Percentiles rank a stretch among this genome's conserved stretches.
Evolutionary conservation across 2,113 vertebrate species (phyloP).

Genomic region (Nicator chloris): DNA sequence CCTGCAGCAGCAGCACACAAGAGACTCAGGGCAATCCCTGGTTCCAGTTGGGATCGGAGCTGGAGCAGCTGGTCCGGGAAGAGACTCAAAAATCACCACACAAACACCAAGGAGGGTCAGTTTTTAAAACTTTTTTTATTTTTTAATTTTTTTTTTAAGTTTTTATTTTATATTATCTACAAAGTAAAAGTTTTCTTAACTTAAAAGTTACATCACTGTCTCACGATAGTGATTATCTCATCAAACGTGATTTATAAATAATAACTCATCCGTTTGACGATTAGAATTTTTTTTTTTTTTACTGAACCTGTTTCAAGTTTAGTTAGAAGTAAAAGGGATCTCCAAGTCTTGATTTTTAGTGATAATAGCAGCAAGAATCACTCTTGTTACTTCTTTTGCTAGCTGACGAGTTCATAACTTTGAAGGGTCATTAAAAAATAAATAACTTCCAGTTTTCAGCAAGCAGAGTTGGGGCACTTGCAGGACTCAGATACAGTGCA

Average conservation of each 20-base stretch:
- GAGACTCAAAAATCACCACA: conserved; percentile 17
- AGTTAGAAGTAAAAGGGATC: conserved; percentile 81
- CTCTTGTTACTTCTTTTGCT: conserved; percentile 95
- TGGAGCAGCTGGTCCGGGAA: fast-evolving
- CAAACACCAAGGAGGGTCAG: conserved; percentile 71
- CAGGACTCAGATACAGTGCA: conserved; percentile 73
- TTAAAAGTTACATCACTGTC: conserved; percentile 98
- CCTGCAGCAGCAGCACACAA: background rate
- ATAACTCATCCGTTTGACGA: conserved; percentile 88
- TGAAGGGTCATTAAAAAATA: conserved; percentile 94
- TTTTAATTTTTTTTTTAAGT: conserved; percentile 92
- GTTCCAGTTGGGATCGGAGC: fast-evolving
- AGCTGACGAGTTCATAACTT: conserved; percentile 89
- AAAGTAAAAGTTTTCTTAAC: conserved; percentile 99
- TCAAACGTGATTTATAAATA: conserved; percentile 98
- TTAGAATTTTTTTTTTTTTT: conserved; percentile 75
- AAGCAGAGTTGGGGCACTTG: conserved; percentile 85
- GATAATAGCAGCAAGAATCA: conserved; percentile 95
- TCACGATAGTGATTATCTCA: conserved; percentile 85
- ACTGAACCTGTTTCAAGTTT: conserved; percentile 89
- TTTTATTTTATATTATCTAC: conserved; percentile 99
- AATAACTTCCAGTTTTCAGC: conserved; percentile 94
- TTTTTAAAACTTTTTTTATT: conserved; percentile 99
- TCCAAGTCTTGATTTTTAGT: conserved; percentile 90
- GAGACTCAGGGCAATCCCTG: background rate